Conservation (phyloP, 2,113 vertebrate genomes). For the Serilophus lunatus region DNA sequence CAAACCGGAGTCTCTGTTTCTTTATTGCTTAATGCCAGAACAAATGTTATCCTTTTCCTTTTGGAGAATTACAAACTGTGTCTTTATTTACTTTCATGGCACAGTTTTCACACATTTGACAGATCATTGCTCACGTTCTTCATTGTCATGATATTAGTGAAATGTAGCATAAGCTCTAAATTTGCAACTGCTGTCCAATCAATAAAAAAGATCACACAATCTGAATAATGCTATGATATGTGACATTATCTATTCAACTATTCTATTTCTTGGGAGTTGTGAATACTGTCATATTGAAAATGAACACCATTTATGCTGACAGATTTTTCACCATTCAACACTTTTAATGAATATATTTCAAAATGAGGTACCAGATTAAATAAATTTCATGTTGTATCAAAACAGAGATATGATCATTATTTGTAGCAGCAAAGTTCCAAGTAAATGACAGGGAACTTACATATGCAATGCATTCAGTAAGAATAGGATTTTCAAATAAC, state of each 20-base stretch:
- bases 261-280: constrained; percentile 41
- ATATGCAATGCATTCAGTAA: constrained; percentile 34
- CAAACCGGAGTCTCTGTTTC: constrained; percentile 43
- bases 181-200: constrained; percentile 43
- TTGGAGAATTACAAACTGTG: constrained; percentile 60
- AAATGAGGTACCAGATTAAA: constrained; percentile 62
- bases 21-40: constrained; percentile 67
- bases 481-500: constrained; percentile 48
- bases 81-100: constrained; percentile 70
- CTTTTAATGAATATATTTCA: constrained; percentile 67
- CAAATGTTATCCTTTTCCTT: constrained; percentile 62
- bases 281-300: constrained; percentile 60
- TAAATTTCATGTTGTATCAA: constrained; percentile 60
- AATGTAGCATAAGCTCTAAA: constrained; percentile 69
- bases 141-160: constrained; percentile 71
- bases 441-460: constrained; percentile 61
- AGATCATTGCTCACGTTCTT: constrained; percentile 66
- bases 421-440: constrained; percentile 40
- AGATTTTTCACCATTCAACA: constrained; percentile 29
- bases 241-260: constrained; percentile 49
- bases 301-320: constrained; percentile 51
- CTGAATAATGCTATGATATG: constrained; percentile 26
- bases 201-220: constrained; percentile 34
- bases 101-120: constrained; percentile 61
- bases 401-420: constrained; percentile 61